Evolutionary conservation across 2,888 invertebrate species (phyloP).

Genomic region (Tachina fera): DNA sequence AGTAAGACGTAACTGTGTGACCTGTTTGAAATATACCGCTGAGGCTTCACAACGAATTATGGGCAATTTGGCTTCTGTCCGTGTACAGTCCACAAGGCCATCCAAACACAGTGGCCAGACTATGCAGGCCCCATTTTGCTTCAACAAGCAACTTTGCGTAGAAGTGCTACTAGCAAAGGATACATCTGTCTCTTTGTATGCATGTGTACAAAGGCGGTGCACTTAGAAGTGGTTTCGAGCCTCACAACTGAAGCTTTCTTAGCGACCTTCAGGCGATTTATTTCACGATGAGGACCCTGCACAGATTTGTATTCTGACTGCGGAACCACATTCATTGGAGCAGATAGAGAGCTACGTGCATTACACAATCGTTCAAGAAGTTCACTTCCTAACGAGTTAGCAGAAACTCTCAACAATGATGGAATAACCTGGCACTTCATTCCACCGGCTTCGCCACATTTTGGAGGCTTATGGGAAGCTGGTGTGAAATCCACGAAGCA

Average conservation of each 20-base stretch:
- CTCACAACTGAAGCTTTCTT: conserved; percentile 62
- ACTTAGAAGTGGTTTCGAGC: too few relatives aligned
- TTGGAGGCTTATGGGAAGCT: conserved; percentile 22
- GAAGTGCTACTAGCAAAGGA: conserved; percentile 36
- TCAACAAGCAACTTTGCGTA: conserved; percentile 19
- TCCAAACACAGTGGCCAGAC: conserved; percentile 35
- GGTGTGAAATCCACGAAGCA: not conserved
- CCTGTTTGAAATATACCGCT: conserved; percentile 46
- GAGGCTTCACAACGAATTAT: conserved; percentile 43
- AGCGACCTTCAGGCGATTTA: conserved; percentile 64
- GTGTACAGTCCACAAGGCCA: conserved; percentile 1
- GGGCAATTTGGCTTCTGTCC: conserved; percentile 41
- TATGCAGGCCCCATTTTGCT: conserved; percentile 37
- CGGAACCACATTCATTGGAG: conserved; percentile 27
- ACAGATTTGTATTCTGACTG: conserved; percentile 35
- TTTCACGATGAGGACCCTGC: conserved; percentile 51
- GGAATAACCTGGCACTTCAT: conserved; percentile 28
- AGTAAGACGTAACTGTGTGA: conserved; percentile 22
- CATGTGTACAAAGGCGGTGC: too few relatives aligned
- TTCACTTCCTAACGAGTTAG: conserved; percentile 13
- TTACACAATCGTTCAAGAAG: not conserved
- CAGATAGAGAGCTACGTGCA: conserved; percentile 39
- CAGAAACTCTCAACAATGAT: not conserved
- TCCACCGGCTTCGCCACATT: conserved; percentile 24
- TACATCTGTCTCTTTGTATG: conserved; percentile 70